phyloP scores from a whole-genome alignment of 2,113 vertebrate species.

The Tyrannus savana region DNA sequence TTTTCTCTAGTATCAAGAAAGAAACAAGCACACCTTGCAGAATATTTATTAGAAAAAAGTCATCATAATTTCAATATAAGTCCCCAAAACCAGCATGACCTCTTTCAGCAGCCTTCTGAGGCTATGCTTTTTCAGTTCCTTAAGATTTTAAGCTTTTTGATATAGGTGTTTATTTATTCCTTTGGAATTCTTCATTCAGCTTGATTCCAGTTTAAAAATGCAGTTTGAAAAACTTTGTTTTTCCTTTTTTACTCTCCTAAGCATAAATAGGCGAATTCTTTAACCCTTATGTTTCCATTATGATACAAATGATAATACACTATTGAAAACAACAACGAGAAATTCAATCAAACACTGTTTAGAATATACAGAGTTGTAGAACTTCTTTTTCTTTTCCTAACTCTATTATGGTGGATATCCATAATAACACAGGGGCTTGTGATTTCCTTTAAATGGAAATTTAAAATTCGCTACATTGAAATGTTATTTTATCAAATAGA shows the following conservation, averaged over 20 bases:
- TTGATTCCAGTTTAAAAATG: background rate
- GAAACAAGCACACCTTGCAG: background rate
- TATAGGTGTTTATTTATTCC: background rate
- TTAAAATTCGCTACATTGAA: background rate
- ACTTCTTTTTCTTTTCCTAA: background rate
- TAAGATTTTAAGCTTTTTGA: background rate
- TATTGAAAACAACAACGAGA: background rate
- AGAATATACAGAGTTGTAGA: rapidly evolving
- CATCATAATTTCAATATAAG: background rate
- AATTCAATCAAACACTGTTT: background rate
- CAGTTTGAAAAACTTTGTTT: background rate
- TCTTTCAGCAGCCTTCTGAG: background rate
- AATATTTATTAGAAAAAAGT: background rate
- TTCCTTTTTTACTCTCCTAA: background rate
- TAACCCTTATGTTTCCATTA: background rate
- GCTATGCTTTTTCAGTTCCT: background rate
- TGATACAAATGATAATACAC: background rate
- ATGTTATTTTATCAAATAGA: background rate
- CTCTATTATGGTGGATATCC: background rate
- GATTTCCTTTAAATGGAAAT: background rate
- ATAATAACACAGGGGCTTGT: background rate
- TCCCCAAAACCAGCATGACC: background rate
- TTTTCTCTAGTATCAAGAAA: background rate
- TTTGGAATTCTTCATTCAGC: background rate
- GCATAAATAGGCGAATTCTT: background rate